Evolutionary conservation across 2,888 invertebrate species (phyloP), one percentile per base, ranked within the genome.

Genomic region (Hydrotaea diabolus): DNA sequence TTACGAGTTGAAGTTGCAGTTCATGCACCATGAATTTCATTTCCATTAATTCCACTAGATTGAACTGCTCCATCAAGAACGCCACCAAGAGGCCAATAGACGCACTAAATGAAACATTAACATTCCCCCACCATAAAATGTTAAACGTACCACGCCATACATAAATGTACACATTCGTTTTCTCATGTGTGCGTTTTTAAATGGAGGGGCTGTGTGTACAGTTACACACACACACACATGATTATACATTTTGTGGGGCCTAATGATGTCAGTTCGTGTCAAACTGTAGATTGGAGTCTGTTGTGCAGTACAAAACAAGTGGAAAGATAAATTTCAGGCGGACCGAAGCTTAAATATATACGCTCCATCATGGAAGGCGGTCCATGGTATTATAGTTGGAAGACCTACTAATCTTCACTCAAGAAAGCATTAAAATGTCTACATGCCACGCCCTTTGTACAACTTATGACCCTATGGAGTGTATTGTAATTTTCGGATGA

Each of bases 1-100:
- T n/a, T 74, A 62, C 72, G 57, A 21, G 53, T 69, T 72, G 53
- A 79, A 53, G n/a, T 82, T 86, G 85, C 85, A 86, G 79, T 92
- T 92, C 92, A 92, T 91, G 91, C 90, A 88, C 90, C 92, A 92
- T 92, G 91, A 92, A 92, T 91, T 92, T 89, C 90, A 90, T 89
- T 91, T 91, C 91, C 91, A 92, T 92, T 92, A 92, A 90, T 92
- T 92, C 92, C 92, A 91, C 91, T 90, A 91, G 90, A 92, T 92
- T 92, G 91, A 92, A 90, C 91, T 87, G 87, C 86, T 86, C 87
- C 57, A 74, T 49, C 87, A 87, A 87, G 88, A 90, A 90, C 91
- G 91, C 91, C 92, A 90, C 90, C 90, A 87, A 89, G 89, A 88
- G 89, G 89, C 86, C 88, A 89, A 86, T 91, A 89, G 89, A 85